A percentile compares a stretch with the other conserved stretches of the same genome.
Conservation (phyloP, 2,797 vertebrate species). For the Coendou prehensilis region DNA sequence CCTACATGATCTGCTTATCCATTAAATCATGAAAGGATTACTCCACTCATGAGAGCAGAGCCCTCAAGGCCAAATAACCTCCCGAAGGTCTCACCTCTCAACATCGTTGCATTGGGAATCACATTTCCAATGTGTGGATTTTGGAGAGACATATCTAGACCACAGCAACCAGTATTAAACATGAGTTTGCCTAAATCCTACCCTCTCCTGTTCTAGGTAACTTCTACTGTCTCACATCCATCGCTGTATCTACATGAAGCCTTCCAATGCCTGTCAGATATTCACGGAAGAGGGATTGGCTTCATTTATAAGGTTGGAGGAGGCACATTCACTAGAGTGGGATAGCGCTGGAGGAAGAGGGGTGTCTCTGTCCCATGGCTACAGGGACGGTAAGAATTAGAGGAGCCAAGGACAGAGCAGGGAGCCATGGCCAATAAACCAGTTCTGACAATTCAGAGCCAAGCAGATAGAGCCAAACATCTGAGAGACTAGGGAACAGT, state of each 20-base stretch:
- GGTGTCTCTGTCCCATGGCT: neutral
- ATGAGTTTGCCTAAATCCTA: neutral
- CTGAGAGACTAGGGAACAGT: constrained; percentile 48
- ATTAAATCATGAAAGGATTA: neutral
- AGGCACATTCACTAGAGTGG: neutral
- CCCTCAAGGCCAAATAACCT: neutral
- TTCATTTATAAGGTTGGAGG: neutral
- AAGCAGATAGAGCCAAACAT: constrained; percentile 26
- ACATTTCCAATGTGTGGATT: neutral
- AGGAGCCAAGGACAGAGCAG: neutral
- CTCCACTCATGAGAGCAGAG: neutral
- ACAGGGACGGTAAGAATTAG: neutral
- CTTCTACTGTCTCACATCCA: neutral
- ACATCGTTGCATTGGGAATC: neutral
- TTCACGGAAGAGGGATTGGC: neutral
- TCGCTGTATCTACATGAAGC: neutral
- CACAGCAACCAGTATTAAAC: neutral
- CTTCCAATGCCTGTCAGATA: neutral
- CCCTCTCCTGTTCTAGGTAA: neutral
- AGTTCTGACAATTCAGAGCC: neutral
- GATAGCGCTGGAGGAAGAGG: neutral
- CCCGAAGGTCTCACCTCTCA: neutral
- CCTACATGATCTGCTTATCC: neutral
- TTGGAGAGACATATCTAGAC: neutral
- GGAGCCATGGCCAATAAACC: neutral